A percentile compares a stretch with the other conserved stretches of the same genome.
Conservation (phyloP, 2,888 invertebrate species). For the Polia nebulosa region DNA sequence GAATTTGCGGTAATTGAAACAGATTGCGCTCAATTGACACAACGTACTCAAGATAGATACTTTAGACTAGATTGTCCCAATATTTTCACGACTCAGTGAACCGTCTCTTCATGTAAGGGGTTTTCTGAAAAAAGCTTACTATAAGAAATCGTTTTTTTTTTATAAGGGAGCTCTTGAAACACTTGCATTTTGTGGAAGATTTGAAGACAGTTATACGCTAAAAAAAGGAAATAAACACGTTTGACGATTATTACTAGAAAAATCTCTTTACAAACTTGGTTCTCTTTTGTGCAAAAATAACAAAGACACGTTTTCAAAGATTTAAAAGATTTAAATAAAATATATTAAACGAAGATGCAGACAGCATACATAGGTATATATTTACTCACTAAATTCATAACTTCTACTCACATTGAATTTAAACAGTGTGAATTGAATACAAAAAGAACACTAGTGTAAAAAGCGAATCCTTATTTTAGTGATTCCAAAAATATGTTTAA, state of each 20-base stretch:
- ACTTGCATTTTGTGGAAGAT: neutral
- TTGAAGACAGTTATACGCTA: neutral
- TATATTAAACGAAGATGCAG: no score
- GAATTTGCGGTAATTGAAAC: conserved; percentile 22
- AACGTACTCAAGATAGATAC: conserved; percentile 3
- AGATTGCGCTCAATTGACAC: conserved; percentile 6
- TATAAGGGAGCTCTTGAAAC: neutral
- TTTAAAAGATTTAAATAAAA: neutral
- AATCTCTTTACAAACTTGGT: neutral
- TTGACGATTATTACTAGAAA: neutral
- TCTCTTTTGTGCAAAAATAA: no score
- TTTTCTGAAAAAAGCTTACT: conserved; percentile 1
- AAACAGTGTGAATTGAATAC: neutral
- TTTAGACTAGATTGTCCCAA: conserved; percentile 27
- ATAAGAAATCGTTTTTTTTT: neutral
- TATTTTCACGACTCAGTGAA: conserved; percentile 35
- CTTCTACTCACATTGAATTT: neutral
- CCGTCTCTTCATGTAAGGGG: neutral
- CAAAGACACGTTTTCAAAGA: neutral
- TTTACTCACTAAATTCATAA: neutral
- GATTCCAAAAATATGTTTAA: neutral
- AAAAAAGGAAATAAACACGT: neutral
- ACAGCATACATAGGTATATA: neutral
- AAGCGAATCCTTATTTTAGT: no score
- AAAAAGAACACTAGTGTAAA: neutral